These are phyloP conservation scores for Myotis daubentonii DNA, from an alignment of 2,797 vertebrate species.

Conservation along the genomic window DNA sequence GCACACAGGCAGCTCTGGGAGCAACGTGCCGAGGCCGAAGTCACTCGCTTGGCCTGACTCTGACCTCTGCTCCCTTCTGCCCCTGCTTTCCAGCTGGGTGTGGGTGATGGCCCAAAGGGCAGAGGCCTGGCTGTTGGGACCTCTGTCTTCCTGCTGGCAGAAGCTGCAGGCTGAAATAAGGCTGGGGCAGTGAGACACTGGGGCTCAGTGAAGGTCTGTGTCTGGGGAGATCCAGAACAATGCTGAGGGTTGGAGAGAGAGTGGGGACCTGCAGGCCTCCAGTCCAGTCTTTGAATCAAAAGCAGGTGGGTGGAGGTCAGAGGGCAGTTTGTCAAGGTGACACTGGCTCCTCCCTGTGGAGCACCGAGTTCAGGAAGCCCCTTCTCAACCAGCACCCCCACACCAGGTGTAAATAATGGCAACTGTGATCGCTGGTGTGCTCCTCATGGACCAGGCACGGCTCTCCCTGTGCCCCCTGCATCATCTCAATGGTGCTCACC, in stretches of 20 bases:
- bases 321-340: not conserved
- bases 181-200: constrained; percentile 66
- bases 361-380: not conserved
- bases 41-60: not conserved
- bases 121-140: not conserved
- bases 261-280: constrained; percentile 85
- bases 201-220: constrained; percentile 80
- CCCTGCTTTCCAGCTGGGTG: not conserved
- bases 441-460: too few relatives aligned
- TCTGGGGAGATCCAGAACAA: constrained; percentile 81
- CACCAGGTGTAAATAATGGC: not conserved
- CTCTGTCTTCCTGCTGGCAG: not conserved
- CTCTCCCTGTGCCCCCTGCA: not conserved
- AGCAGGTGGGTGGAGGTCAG: constrained; percentile 87
- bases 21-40: not conserved
- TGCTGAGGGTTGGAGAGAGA: constrained; percentile 84
- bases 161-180: not conserved
- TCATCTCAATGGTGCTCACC: not conserved
- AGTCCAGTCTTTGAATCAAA: constrained; percentile 86
- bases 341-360: not conserved
- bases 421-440: not conserved
- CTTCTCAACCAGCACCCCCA: not conserved
- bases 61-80: not conserved
- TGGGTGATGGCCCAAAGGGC: not conserved
- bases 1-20: not conserved